Evolutionary conservation across 2,888 invertebrate genomes (phyloP), one percentile per base, ranked within the genome.

Genomic region (Diplolepis rosae): DNA sequence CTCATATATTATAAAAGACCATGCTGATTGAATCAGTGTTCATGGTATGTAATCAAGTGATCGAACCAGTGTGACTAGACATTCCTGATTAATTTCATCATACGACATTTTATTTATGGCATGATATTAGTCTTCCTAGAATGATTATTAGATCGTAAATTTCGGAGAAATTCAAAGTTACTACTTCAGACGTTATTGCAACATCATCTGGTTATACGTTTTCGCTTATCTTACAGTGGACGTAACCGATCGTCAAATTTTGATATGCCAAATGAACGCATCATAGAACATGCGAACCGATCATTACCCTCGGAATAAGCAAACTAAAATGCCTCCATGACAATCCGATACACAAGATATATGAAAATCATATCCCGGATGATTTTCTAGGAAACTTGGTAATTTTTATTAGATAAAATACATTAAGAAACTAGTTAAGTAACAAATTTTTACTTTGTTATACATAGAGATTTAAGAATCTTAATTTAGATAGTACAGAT

Each of bases 231-330:
- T n/a, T 4, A n/a, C n/a, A 24, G 13, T 61, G n/a, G 32, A 45
- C 45, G 56, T 24, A 52, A 22, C 48, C n/a, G 68, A 68, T 68
- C 32, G 18, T 30, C 48, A 13, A 51, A 56, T 13, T 18, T 18
- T 28, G 68, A 68, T 68, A 68, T 39, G 68, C 35, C 22, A 24
- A 66, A 30, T 24, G 66, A 51, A 66, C 66, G 68, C 68, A 35
- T 54, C 51, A 68, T 4, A 22, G 52, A 68, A 68, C 73, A 75
- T 73, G 75, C 73, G 66, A 75, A 66, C 69, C 66, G 70, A 75
- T 71, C 73, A 51, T 75, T 75, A 75, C 73, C 73, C 71, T 73
- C 70, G 69, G 72, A 74, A 74, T 61, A 35, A 52, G 27, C n/a
- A 52, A 18, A n/a, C 35, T 35, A 32, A 35, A 18, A 13, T 56